Evolutionary conservation across 2,797 vertebrate species (phyloP).

Genomic region (Acanthurus lineatus): DNA sequence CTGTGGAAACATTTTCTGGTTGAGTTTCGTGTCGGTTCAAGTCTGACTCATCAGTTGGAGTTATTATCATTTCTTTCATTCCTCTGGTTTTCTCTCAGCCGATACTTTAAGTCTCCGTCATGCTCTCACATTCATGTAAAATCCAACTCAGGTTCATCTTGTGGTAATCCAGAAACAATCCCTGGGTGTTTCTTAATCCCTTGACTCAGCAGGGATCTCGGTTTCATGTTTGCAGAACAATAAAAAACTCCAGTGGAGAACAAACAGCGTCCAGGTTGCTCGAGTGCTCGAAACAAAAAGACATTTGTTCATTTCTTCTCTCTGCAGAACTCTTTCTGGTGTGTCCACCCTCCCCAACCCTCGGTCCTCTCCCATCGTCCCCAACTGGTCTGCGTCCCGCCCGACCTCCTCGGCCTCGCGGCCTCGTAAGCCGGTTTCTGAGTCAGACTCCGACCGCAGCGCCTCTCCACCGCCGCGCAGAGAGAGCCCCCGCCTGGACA

Average conservation of each 20-base stretch:
- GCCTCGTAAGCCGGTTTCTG: conserved; percentile 83
- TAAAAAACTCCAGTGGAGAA: neutral
- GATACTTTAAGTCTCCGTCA: neutral
- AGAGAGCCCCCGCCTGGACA: conserved; percentile 69
- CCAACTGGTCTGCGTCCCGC: conserved; percentile 62
- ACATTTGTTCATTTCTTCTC: conserved; percentile 5
- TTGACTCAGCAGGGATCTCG: neutral
- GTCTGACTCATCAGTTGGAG: neutral
- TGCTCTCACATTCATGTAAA: neutral
- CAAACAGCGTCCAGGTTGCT: neutral
- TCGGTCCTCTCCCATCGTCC: conserved; percentile 72
- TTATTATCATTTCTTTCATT: neutral
- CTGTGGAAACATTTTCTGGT: neutral
- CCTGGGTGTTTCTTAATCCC: neutral
- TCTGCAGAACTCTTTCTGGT: conserved; percentile 79
- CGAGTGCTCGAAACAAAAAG: neutral
- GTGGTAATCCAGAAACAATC: neutral
- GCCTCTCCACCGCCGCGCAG: conserved; percentile 71
- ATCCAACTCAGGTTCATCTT: too few relatives aligned
- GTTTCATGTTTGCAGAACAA: neutral
- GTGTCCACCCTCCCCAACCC: conserved; percentile 83
- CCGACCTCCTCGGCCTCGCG: conserved; percentile 75
- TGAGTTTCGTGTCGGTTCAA: neutral
- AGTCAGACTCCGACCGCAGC: conserved; percentile 85
- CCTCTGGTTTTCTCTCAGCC: neutral